A percentile compares a stretch with the other conserved stretches of the same genome.
phyloP scores from a whole-genome alignment of 1,140 invertebrate genomes.

The Tetragonula clypearis region DNA sequence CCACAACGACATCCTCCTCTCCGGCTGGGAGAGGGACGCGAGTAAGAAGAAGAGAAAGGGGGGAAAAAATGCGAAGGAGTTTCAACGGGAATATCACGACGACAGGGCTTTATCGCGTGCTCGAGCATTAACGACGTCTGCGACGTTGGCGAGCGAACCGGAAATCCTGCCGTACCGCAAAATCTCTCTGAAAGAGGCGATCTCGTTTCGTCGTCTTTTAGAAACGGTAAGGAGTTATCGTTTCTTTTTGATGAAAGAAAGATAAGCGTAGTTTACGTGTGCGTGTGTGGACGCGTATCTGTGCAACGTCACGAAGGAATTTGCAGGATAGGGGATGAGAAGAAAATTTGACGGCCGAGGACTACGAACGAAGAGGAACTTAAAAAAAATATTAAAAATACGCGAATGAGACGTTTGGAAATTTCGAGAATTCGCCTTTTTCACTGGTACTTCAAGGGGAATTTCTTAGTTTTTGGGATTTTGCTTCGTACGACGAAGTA shows the following conservation, averaged over 20 bases:
- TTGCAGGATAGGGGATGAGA: too few species aligned
- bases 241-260: slow-evolving; percentile 18
- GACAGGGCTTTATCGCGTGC: slow-evolving; percentile 39
- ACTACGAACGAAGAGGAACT: not conserved
- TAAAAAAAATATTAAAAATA: not conserved
- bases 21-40: not conserved
- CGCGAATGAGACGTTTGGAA: not conserved
- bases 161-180: slow-evolving; percentile 41
- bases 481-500: too few species aligned
- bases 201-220: slow-evolving; percentile 36
- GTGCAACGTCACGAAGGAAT: not conserved
- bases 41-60: not conserved
- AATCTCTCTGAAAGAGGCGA: slow-evolving; percentile 16
- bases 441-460: not conserved
- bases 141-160: slow-evolving; percentile 31
- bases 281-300: too few species aligned
- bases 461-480: too few species aligned
- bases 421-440: not conserved
- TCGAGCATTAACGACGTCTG: slow-evolving; percentile 47
- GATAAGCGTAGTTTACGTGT: not conserved
- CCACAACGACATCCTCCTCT: too few species aligned
- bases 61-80: slow-evolving; percentile 8
- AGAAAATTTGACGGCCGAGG: not conserved
- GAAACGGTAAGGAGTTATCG: not conserved
- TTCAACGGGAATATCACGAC: slow-evolving; percentile 31